phyloP scores from a whole-genome alignment of 2,888 invertebrate genomes.

The Prosapia bicincta region DNA sequence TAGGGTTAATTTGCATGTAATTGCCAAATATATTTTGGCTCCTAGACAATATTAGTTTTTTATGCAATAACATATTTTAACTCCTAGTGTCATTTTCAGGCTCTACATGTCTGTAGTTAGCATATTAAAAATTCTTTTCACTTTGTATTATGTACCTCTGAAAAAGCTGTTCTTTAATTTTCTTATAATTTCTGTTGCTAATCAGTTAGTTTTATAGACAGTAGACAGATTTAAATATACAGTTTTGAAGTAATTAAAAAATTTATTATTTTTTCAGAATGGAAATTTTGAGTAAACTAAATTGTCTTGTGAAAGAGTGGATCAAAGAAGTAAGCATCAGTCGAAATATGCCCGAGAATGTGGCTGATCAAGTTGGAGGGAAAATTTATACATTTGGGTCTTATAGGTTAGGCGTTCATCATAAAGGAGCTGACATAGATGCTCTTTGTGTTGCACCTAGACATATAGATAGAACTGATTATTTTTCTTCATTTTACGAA shows the following conservation, averaged over 20 bases:
- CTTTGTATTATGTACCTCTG: no score
- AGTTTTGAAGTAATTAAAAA: not conserved
- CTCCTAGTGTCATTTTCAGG: no score
- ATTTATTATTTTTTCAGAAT: constrained; percentile 45
- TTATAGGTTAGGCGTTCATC: constrained; percentile 92
- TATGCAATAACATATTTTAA: no score
- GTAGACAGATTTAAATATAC: not conserved
- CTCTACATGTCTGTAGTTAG: no score
- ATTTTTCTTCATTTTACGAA: constrained; percentile 94
- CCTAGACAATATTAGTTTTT: no score
- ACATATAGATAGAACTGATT: constrained; percentile 90
- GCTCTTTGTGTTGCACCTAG: constrained; percentile 96
- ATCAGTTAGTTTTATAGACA: not conserved
- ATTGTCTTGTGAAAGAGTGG: constrained; percentile 91
- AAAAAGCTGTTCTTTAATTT: not conserved
- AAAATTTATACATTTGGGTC: constrained; percentile 99
- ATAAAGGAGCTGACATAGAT: constrained; percentile 98
- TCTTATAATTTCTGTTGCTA: not conserved
- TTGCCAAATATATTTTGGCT: no score
- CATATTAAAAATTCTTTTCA: no score
- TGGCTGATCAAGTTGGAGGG: constrained; percentile 90
- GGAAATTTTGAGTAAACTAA: constrained; percentile 68
- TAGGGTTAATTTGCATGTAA: no score
- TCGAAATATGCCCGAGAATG: constrained; percentile 86
- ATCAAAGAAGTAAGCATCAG: constrained; percentile 83